These are phyloP conservation scores for Micrastur ruficollis DNA, from an alignment of 2,797 vertebrate genomes.

Conservation along the genomic window DNA sequence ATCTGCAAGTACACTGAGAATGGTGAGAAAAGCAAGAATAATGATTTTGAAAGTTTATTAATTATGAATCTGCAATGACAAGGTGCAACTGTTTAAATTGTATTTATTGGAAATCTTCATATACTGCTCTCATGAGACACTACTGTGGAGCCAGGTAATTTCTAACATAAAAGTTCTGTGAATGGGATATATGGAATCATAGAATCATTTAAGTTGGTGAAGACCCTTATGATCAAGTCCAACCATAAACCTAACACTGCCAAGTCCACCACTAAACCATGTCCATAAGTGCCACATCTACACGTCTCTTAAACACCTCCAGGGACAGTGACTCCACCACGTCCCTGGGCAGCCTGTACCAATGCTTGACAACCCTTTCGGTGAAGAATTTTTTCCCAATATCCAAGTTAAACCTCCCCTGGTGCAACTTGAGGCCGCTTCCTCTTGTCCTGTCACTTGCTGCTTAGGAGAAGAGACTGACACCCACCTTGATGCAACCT, in stretches of 20 bases:
- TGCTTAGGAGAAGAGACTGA: no score
- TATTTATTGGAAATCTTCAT: neutral
- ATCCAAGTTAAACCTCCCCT: no score
- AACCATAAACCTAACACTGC: neutral
- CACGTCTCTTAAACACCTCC: neutral
- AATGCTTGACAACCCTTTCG: neutral
- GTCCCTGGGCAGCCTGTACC: neutral
- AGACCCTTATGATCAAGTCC: neutral
- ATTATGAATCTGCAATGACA: neutral
- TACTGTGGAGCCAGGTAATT: neutral
- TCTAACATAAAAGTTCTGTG: neutral
- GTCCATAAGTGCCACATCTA: neutral
- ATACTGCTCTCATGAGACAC: neutral
- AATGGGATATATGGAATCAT: neutral
- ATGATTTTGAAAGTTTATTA: neutral
- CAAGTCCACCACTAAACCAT: neutral
- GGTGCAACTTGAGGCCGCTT: no score
- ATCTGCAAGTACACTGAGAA: neutral
- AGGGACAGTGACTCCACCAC: neutral
- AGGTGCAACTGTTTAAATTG: neutral
- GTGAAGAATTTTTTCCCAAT: no score
- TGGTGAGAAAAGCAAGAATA: neutral
- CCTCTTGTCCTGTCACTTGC: no score
- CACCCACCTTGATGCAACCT: neutral
- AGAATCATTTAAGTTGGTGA: neutral